These are phyloP conservation scores for Sebastes vulpes DNA, from an alignment of 2,797 vertebrate genomes.

Conservation along the genomic window DNA sequence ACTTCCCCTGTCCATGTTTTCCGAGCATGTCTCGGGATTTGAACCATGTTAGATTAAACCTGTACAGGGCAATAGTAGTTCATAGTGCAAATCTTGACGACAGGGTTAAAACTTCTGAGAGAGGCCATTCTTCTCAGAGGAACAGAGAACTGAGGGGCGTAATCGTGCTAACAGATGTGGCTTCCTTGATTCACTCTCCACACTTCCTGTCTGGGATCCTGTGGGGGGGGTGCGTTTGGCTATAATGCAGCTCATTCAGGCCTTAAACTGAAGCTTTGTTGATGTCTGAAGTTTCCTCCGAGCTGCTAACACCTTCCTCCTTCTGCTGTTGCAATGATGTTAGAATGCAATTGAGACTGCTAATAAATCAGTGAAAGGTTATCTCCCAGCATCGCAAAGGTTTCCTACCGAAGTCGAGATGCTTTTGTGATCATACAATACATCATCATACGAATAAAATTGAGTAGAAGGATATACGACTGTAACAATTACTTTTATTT, in stretches of 20 bases:
- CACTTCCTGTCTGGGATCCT: conserved; percentile 78
- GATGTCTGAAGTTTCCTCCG: conserved; percentile 42
- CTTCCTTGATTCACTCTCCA: conserved; percentile 78
- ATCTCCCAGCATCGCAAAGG: neutral
- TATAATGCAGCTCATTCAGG: conserved; percentile 38
- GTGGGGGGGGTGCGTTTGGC: conserved; percentile 51
- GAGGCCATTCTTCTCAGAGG: conserved; percentile 52
- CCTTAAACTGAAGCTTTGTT: conserved; percentile 29
- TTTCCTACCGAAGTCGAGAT: neutral
- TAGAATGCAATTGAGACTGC: neutral
- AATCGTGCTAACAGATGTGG: conserved; percentile 84
- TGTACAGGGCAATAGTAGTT: neutral
- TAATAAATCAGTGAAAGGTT: conserved; percentile 18
- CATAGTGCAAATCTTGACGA: conserved; percentile 4
- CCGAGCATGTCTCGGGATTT: neutral
- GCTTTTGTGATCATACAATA: neutral
- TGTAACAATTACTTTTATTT: neutral
- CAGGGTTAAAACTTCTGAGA: conserved; percentile 42
- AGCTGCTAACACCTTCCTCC: neutral
- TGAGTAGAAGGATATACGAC: neutral
- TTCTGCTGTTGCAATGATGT: neutral
- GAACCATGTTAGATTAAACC: conserved; percentile 6
- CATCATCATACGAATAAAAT: neutral
- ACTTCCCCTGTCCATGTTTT: conserved; percentile 14
- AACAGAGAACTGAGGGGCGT: conserved; percentile 52